These are phyloP conservation scores for Nothoprocta pentlandii DNA, from an alignment of 2,113 vertebrate genomes.

Conservation along the genomic window DNA sequence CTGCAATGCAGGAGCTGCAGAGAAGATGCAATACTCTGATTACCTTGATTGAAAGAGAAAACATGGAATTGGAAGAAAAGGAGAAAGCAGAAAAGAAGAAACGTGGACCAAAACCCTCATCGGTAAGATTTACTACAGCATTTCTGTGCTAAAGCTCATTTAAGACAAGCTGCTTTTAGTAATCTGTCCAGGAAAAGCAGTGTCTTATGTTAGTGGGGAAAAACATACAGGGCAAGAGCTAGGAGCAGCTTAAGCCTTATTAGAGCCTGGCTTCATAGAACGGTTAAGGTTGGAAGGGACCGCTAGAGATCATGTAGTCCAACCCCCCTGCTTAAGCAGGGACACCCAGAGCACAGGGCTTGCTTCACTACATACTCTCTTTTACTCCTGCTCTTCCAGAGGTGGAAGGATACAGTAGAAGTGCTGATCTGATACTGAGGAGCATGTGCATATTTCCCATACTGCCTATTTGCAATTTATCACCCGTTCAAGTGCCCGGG, in stretches of 20 bases:
- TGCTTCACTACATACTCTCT: neutral
- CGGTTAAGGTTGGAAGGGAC: too few species aligned
- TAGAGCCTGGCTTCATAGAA: neutral
- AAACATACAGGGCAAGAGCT: accelerated
- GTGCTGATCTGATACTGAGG: accelerated
- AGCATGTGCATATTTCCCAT: neutral
- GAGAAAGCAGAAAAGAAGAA: constrained; percentile 99
- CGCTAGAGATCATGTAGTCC: too few species aligned
- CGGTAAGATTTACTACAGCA: constrained; percentile 18
- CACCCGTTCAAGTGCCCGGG: neutral
- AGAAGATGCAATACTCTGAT: constrained; percentile 97
- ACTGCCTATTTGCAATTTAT: neutral
- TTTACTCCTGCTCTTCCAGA: accelerated
- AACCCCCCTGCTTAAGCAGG: too few species aligned
- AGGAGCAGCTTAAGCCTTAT: neutral
- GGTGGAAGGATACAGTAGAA: neutral
- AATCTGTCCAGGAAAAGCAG: neutral
- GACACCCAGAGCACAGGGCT: too few species aligned
- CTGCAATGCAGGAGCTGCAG: constrained; percentile 88
- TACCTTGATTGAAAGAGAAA: constrained; percentile 97
- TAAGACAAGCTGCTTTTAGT: neutral
- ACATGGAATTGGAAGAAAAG: constrained; percentile 98
- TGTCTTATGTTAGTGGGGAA: neutral
- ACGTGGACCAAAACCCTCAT: constrained; percentile 91
- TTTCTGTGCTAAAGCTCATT: neutral